Percentiles rank a stretch among this genome's conserved stretches.
Evolutionary conservation across 2,113 vertebrate genomes (phyloP).

Genomic region (Tragelaphus imberbis): DNA sequence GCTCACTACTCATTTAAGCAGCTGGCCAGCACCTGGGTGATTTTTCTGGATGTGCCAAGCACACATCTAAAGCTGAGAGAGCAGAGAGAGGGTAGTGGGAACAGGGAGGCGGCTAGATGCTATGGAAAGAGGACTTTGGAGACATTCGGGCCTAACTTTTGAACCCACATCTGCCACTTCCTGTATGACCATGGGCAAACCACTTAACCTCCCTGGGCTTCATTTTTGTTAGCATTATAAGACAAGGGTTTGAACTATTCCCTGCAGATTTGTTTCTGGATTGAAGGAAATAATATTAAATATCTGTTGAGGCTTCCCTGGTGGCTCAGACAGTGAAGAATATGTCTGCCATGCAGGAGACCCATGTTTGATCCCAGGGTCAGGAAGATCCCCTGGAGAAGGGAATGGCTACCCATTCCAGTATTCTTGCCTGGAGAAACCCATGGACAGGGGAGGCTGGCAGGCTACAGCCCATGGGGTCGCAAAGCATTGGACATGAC

Average conservation of each 20-base stretch:
- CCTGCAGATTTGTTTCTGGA: neutral
- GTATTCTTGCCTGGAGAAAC: neutral
- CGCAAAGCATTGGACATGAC: accelerated
- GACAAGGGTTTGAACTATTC: neutral
- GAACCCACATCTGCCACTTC: neutral
- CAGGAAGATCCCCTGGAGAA: neutral
- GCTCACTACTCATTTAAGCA: constrained; percentile 46
- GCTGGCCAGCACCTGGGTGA: constrained; percentile 52
- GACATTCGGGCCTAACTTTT: neutral
- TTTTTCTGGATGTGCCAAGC: constrained; percentile 30
- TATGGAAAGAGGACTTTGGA: neutral
- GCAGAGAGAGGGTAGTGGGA: neutral
- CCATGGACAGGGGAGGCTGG: neutral
- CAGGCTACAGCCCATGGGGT: neutral
- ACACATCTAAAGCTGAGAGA: neutral
- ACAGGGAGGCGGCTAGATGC: neutral
- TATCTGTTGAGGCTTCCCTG: neutral
- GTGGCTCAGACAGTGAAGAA: neutral
- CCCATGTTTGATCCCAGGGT: neutral
- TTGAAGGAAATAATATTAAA: neutral
- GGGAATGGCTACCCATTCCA: neutral
- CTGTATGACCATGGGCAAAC: neutral
- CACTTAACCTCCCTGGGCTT: neutral
- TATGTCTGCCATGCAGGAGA: neutral
- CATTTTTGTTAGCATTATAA: neutral